Evolutionary conservation across 2,797 vertebrate species (phyloP), one percentile per base, ranked within the genome.

Genomic region (Pangasius sanitwongsei): DNA sequence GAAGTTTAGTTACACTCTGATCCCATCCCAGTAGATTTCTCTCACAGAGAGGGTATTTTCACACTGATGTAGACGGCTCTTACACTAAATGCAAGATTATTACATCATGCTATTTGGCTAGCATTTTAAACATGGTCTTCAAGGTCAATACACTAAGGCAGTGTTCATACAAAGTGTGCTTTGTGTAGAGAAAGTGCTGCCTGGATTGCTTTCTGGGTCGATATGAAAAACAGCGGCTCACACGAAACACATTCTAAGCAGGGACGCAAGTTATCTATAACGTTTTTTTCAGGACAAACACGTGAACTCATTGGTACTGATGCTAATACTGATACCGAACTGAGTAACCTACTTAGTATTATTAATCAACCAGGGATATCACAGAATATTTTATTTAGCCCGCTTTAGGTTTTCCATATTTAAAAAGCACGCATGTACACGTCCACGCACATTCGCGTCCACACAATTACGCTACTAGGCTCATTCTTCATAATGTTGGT

Each of bases 51-150:
- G n/a, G 8, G 53, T 83, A 65, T 87, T 87, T 89, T 67, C 55
- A 80, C 63, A 0, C 34, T 34, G 65, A 78, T 57, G 72, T 83
- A 65, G 55, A 41, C 31, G 44, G 50, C 84, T 83, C 50, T 90
- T 90, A 44, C 83, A 86, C 50, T 16, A 28, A 87, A 63, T 6
- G 34, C 53, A 50, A 18, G 41, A 44, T 87, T 81, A 34, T 90
- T 90, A 86, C 89, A 90, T 90, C 89, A 90, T 80, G 25, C 81
- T 57, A 65, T 59, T 86, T 86, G 88, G 78, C 70, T 67, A 23
- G 55, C 23, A 37, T 81, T 48, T 84, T 44, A 87, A 75, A 80
- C 82, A 2, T 16, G 59, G 59, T 74, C 53, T 70, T 87, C 57
- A 83, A 57, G 72, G 48, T 80, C 77, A 80, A 59, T 31, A 59